A percentile compares a stretch with the other conserved stretches of the same genome.
These are phyloP conservation scores for Periophthalmodon schlosseri DNA, from an alignment of 2,113 vertebrate species.

Conservation along the genomic window DNA sequence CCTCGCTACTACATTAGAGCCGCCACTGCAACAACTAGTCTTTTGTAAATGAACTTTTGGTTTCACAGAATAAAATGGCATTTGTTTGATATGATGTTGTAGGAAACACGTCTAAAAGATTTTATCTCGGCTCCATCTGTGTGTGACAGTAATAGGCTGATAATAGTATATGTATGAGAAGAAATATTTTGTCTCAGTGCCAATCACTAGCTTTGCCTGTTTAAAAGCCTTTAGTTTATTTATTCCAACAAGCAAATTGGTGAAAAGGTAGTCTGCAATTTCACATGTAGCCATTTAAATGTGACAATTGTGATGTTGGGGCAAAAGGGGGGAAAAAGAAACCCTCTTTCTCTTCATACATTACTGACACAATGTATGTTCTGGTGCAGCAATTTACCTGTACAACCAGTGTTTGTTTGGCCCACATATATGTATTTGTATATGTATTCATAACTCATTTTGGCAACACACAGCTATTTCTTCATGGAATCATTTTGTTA, in stretches of 20 bases:
- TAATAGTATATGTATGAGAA: conserved; percentile 83
- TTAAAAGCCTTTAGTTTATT: not conserved
- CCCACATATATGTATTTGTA: not conserved
- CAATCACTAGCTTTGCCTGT: conserved; percentile 80
- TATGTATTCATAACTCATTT: not conserved
- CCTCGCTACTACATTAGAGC: conserved; percentile 98
- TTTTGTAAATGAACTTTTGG: conserved; percentile 99
- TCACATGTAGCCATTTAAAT: not conserved
- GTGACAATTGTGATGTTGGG: not conserved
- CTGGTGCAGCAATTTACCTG: not conserved
- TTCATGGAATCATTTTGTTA: not conserved
- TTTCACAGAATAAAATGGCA: conserved; percentile 98
- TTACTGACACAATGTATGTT: not conserved
- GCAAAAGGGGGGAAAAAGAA: not conserved
- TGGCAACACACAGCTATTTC: not conserved
- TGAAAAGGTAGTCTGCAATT: not conserved
- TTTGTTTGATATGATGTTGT: conserved; percentile 96
- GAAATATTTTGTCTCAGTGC: conserved; percentile 98
- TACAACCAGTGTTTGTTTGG: not conserved
- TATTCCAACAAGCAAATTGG: conserved; percentile 3
- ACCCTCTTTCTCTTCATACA: not conserved
- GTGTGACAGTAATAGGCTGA: conserved; percentile 92
- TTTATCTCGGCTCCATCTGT: conserved; percentile 86
- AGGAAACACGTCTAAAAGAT: conserved; percentile 88
- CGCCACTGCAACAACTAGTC: conserved; percentile 99